phyloP scores from a whole-genome alignment of 2,888 invertebrate genomes.

The Glyphotaelius pellucidus region DNA sequence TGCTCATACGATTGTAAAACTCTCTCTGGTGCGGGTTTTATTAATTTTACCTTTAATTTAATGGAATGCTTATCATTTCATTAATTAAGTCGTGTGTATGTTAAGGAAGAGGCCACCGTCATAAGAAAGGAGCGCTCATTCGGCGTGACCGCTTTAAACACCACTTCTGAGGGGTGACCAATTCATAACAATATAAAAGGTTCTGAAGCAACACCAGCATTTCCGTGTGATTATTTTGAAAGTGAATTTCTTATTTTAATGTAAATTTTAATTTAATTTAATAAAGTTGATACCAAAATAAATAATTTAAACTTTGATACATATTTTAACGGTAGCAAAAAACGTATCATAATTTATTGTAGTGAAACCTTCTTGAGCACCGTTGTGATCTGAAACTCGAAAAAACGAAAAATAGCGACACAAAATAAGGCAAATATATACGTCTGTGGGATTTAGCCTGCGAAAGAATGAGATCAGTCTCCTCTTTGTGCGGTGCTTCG shows the following conservation, averaged over 20 bases:
- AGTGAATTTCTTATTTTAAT: not conserved
- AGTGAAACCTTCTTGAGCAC: no score
- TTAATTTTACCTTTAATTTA: not conserved
- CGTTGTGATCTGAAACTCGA: no score
- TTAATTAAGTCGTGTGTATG: conserved; percentile 23
- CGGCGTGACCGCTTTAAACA: not conserved
- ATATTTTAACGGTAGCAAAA: no score
- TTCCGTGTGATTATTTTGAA: not conserved
- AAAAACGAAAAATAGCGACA: no score
- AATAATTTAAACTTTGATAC: no score
- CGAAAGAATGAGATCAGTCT: no score
- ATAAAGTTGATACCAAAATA: no score
- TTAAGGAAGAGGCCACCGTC: not conserved
- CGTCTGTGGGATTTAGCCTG: no score
- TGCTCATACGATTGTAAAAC: not conserved
- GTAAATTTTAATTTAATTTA: no score
- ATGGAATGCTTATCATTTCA: conserved; percentile 3
- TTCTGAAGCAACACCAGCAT: not conserved
- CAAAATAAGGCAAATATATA: no score
- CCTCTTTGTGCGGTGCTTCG: no score
- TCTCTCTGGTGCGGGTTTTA: not conserved
- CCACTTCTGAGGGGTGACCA: not conserved
- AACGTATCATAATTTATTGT: no score
- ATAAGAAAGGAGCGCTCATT: not conserved
- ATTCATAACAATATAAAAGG: not conserved